A percentile compares a stretch with the other conserved stretches of the same genome.
Evolutionary conservation across 2,113 vertebrate genomes (phyloP).

Genomic region (Rhombomys opimus): DNA sequence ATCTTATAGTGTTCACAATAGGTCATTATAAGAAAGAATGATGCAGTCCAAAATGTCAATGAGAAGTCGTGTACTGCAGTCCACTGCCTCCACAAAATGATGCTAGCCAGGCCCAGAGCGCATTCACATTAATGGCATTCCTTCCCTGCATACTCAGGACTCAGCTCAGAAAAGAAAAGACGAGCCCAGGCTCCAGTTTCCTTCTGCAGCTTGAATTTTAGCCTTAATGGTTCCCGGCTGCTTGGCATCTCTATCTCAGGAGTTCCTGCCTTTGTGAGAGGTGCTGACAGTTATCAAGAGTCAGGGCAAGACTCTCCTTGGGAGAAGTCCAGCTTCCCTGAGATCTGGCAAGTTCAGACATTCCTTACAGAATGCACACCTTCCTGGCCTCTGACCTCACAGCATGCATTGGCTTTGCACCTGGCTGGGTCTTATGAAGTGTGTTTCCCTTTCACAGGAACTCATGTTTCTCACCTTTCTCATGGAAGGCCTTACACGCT

Average conservation of each 20-base stretch:
- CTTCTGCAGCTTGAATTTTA: constrained; percentile 58
- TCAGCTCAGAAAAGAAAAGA: constrained; percentile 31
- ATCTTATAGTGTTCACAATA: background rate
- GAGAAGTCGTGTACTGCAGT: background rate
- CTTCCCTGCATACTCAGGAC: background rate
- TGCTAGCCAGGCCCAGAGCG: background rate
- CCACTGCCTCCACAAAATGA: background rate
- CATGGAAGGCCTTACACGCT: background rate
- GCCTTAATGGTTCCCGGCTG: constrained; percentile 78
- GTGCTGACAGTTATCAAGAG: constrained; percentile 79
- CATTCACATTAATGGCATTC: background rate
- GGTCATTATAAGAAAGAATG: background rate
- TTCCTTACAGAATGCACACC: constrained; percentile 34
- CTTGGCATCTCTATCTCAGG: constrained; percentile 54
- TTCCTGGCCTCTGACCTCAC: constrained; percentile 58
- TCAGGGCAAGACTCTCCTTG: constrained; percentile 69
- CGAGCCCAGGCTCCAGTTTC: constrained; percentile 34
- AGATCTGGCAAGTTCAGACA: constrained; percentile 65
- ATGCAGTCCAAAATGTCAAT: fast-evolving
- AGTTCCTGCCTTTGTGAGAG: constrained; percentile 71
- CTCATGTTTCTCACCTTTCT: background rate
- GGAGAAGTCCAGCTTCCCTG: constrained; percentile 54
- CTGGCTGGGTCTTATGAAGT: background rate
- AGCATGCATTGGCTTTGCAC: background rate
- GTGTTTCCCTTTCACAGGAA: background rate